Percentiles rank a stretch among this genome's conserved stretches.
These are phyloP conservation scores for Lasioglossum zephyrum DNA, from an alignment of 2,888 invertebrate genomes.

Conservation along the genomic window DNA sequence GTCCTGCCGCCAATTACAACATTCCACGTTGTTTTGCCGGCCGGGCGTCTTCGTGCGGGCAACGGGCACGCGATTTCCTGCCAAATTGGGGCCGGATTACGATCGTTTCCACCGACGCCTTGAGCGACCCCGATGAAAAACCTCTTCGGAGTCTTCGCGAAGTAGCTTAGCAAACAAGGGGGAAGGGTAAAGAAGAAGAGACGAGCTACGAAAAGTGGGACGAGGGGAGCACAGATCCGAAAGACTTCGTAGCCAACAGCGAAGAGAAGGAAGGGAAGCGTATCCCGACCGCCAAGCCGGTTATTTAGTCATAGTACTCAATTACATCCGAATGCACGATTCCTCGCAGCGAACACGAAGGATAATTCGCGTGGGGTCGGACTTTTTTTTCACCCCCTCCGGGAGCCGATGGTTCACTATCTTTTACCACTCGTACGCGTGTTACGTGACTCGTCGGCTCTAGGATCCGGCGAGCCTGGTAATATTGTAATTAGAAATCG, in stretches of 20 bases:
- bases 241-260: conserved; percentile 51
- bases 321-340: conserved; percentile 61
- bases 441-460: conserved; percentile 44
- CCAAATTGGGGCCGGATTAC: conserved; percentile 73
- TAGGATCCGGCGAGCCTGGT: not conserved
- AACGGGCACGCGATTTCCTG: conserved; percentile 76
- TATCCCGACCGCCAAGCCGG: conserved; percentile 32
- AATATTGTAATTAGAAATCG: conserved; percentile 55
- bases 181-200: not conserved
- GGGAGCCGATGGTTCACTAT: conserved; percentile 37
- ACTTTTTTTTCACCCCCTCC: conserved; percentile 9
- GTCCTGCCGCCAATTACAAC: conserved; percentile 79
- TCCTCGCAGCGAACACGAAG: conserved; percentile 67
- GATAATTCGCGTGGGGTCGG: conserved; percentile 44
- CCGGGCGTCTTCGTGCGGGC: conserved; percentile 64
- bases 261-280: not conserved
- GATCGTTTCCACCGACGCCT: conserved; percentile 74
- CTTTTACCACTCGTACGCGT: conserved; percentile 31
- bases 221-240: conserved; percentile 3
- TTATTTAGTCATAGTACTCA: conserved; percentile 63
- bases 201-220: not conserved
- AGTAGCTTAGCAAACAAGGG: conserved; percentile 1
- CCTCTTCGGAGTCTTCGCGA: conserved; percentile 17
- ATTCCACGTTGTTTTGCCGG: conserved; percentile 71
- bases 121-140: conserved; percentile 59